Percentiles rank a stretch among this genome's conserved stretches.
Evolutionary conservation across 1,140 invertebrate genomes (phyloP).

Genomic region (Globodera ellingtonae): DNA sequence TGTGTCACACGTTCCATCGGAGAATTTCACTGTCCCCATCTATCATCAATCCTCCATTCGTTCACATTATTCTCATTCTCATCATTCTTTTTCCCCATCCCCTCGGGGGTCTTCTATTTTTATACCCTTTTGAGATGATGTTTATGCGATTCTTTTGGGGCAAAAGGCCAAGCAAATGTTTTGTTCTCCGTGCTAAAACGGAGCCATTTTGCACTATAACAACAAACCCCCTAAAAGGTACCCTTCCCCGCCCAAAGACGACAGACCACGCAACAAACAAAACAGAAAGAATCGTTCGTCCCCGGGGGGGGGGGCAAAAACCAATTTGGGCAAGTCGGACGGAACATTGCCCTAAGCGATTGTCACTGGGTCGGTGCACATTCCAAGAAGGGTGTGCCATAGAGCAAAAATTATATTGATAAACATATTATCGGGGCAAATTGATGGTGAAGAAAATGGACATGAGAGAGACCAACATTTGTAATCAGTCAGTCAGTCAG

Average conservation of each 20-base stretch:
- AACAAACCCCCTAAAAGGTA: not conserved
- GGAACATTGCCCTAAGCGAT: not conserved
- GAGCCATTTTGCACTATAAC: not conserved
- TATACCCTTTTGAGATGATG: not conserved
- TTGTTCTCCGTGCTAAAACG: conserved; percentile 1
- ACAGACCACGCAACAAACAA: not conserved
- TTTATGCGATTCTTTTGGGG: not conserved
- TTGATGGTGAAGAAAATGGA: not conserved
- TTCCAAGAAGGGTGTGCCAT: not conserved
- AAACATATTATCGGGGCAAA: not conserved
- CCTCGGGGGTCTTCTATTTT: not conserved
- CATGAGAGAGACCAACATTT: conserved; percentile 1
- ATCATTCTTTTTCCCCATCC: not conserved
- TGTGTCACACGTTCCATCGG: no score
- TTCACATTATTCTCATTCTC: no score
- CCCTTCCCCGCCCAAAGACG: not conserved
- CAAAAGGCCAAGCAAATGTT: not conserved
- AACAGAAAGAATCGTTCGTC: not conserved
- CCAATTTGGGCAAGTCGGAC: not conserved
- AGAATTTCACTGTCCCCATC: not conserved
- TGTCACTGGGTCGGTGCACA: not conserved
- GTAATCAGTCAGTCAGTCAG: not conserved
- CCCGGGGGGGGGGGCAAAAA: not conserved
- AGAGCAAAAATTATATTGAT: not conserved
- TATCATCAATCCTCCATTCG: not conserved